Conservation (phyloP, 2,113 vertebrate genomes). For the Synodontis membranacea region DNA sequence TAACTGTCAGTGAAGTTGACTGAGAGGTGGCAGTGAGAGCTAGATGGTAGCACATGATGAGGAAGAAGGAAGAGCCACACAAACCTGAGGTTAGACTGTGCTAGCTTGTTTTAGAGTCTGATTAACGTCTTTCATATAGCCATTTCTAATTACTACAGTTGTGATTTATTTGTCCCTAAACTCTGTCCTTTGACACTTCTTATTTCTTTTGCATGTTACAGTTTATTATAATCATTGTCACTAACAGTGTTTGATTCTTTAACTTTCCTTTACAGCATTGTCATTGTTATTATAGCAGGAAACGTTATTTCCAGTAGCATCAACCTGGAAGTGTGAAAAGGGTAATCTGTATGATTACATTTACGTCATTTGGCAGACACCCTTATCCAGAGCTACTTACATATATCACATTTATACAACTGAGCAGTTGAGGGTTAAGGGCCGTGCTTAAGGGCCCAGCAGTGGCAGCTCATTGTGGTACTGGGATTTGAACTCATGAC, state of each 20-base stretch:
- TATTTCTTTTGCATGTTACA: neutral
- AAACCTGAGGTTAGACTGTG: neutral
- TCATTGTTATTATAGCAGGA: neutral
- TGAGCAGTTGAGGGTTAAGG: no score
- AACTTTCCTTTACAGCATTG: neutral
- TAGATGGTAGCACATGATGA: neutral
- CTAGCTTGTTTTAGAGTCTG: neutral
- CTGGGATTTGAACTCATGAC: no score
- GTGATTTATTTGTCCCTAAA: neutral
- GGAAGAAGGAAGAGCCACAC: neutral
- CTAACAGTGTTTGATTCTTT: neutral
- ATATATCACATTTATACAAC: no score
- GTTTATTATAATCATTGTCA: neutral
- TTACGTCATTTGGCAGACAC: no score
- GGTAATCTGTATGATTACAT: no score
- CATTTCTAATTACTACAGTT: neutral
- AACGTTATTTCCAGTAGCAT: neutral
- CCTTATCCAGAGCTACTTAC: no score
- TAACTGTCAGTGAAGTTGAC: neutral
- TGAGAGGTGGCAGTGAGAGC: neutral
- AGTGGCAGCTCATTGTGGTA: no score
- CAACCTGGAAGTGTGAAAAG: neutral
- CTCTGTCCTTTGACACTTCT: neutral
- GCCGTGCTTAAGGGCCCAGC: no score
- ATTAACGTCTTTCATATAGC: neutral